Base-by-base conservation (phyloP, 35 echinoderm and acorn worm genomes). In the Eucidaris tribuloides region DNA sequence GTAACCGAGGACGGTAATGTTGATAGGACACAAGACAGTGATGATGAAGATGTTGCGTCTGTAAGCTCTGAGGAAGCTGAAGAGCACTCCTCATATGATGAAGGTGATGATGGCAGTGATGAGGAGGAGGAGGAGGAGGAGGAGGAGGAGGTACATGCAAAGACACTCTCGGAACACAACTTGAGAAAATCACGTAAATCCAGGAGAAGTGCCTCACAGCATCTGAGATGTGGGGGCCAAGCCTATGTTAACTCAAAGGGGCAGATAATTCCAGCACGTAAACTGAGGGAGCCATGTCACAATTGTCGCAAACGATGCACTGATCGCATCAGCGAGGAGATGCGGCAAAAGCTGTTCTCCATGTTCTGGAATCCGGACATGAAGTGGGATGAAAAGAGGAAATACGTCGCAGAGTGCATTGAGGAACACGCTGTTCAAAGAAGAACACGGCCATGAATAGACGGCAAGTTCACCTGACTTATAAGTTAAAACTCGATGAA, bases 361-460 rank as follows among this genome's bases (percentile, higher is more conserved):
- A 74, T 74, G 68, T 74, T 74, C 68, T 74, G 68, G 68, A 74
- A 40, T n/a, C 38, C 38, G 36, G 68, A 74, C 24, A 74, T 74
- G 68, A 19, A 33, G 18, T 74, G 68, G 68, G 68, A 74, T 7
- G 44, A 74, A 40, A 74, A 74, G 22, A 33, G 68, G 24, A 33
- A 74, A 9, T 74, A 74, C 68, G 37, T 74, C 2, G 68, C 38
- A 20, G 41, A 44, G 35, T 74, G 68, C 68, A 74, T 74, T 0
- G 68, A 74, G 37, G 68, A 74, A 22, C 15, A 4, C 9, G 68
- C 68, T 18, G 68, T 74, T n/a, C 38, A 74, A 40, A 74, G 24
- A 40, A 33, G 68, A 15, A 74, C 68, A 41, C 68, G 38, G 2
- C 68, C 68, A 44, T 33, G 41, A 27, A 42, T 5, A 74, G 22